phyloP scores from a whole-genome alignment of 2,888 invertebrate species.

The Lymantria dispar region DNA sequence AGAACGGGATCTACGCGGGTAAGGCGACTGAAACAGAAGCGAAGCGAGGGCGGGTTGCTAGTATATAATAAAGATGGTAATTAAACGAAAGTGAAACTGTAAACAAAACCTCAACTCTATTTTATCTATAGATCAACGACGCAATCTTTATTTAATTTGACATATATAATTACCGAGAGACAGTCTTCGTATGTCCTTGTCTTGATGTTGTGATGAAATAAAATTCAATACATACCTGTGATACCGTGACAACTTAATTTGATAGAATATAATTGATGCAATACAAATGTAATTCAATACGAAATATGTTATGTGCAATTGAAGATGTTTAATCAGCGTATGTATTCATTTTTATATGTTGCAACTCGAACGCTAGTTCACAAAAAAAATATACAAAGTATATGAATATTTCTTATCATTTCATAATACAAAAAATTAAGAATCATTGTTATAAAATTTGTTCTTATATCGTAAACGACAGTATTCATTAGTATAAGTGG shows the following conservation, averaged over 20 bases:
- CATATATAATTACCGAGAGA: too few relatives aligned
- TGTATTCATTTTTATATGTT: background rate
- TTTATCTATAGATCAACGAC: too few relatives aligned
- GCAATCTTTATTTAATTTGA: too few relatives aligned
- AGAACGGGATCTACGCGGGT: too few relatives aligned
- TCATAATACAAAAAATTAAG: background rate
- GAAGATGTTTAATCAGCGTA: background rate
- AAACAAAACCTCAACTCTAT: too few relatives aligned
- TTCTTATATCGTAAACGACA: slow-evolving; percentile 40
- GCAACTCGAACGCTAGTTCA: background rate
- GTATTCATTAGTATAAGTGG: slow-evolving; percentile 54
- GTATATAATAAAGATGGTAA: too few relatives aligned
- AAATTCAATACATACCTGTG: background rate
- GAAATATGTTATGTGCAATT: background rate
- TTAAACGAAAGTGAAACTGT: too few relatives aligned
- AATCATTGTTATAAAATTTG: background rate
- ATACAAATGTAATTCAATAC: background rate
- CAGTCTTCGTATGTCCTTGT: background rate
- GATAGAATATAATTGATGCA: slow-evolving; percentile 1
- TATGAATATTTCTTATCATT: background rate
- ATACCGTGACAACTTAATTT: slow-evolving; percentile 12
- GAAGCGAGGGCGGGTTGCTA: too few relatives aligned
- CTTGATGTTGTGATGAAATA: background rate
- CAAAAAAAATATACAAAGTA: background rate
- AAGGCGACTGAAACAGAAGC: too few relatives aligned